Evolutionary conservation across 2,888 invertebrate genomes (phyloP).

Genomic region (Drosophila quinaria): DNA sequence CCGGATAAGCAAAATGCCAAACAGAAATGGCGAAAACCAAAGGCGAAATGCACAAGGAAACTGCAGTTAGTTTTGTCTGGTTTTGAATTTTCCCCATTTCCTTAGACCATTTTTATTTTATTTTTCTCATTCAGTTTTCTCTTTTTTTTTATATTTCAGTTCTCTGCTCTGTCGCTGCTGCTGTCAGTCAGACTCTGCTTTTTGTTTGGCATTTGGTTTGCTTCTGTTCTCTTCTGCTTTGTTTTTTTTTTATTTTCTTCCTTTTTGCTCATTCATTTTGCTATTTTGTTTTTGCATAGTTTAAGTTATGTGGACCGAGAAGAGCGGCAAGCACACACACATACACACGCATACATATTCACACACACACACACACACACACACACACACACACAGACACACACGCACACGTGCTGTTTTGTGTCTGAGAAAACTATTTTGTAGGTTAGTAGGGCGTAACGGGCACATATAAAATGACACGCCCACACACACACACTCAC

Average conservation of each 20-base stretch:
- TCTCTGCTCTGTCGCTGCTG: conserved; percentile 22
- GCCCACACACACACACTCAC: conserved; percentile 35
- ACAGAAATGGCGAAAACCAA: conserved; percentile 29
- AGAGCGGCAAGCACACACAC: conserved; percentile 16
- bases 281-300: conserved; percentile 65
- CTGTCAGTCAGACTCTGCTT: conserved; percentile 51
- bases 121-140: background rate
- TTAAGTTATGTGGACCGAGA: conserved; percentile 65
- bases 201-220: conserved; percentile 42
- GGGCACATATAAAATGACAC: conserved; percentile 44
- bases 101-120: conserved; percentile 6
- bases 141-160: conserved; percentile 6
- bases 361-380: conserved; percentile 5
- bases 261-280: conserved; percentile 37
- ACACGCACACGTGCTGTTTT: conserved; percentile 58
- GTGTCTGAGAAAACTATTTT: conserved; percentile 75
- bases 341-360: background rate
- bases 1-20: conserved; percentile 38
- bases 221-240: background rate
- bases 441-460: conserved; percentile 79
- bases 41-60: conserved; percentile 46
- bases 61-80: conserved; percentile 60
- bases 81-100: conserved; percentile 8
- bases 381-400: conserved; percentile 10
- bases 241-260: conserved; percentile 15